phyloP scores from a whole-genome alignment of 2,888 invertebrate genomes.

The Sphinx pinastri region DNA sequence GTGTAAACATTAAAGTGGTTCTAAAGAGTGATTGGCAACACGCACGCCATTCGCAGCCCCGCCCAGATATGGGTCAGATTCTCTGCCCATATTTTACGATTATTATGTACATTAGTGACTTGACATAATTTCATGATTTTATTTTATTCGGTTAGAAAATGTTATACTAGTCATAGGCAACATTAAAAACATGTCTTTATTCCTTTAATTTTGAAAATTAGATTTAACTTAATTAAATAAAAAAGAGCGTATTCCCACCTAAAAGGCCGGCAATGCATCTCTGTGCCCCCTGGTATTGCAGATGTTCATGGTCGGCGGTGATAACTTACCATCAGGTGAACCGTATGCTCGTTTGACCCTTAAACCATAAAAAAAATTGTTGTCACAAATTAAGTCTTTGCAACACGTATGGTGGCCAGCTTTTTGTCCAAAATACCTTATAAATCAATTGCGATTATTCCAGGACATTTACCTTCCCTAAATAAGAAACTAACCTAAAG shows the following conservation, averaged over 20 bases:
- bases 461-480: neutral
- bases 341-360: no score
- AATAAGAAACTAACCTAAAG: neutral
- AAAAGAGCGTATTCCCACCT: no score
- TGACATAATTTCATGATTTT: slow-evolving; percentile 54
- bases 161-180: slow-evolving; percentile 32
- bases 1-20: slow-evolving; percentile 71
- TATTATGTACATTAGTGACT: slow-evolving; percentile 61
- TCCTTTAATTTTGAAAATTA: neutral
- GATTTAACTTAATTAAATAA: no score
- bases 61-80: slow-evolving; percentile 57
- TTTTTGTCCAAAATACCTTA: no score
- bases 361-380: no score
- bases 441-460: no score
- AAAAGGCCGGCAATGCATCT: no score
- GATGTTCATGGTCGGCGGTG: no score
- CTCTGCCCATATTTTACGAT: slow-evolving; percentile 52
- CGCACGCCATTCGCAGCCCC: slow-evolving; percentile 57
- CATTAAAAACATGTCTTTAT: neutral
- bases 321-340: no score
- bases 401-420: no score
- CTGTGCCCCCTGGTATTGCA: no score
- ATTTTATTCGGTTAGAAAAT: slow-evolving; percentile 46
- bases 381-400: no score
- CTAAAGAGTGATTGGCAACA: slow-evolving; percentile 68